Percentiles rank a stretch among this genome's conserved stretches.
Evolutionary conservation across 2,113 vertebrate genomes (phyloP).

Genomic region (Erythrocebus patas): DNA sequence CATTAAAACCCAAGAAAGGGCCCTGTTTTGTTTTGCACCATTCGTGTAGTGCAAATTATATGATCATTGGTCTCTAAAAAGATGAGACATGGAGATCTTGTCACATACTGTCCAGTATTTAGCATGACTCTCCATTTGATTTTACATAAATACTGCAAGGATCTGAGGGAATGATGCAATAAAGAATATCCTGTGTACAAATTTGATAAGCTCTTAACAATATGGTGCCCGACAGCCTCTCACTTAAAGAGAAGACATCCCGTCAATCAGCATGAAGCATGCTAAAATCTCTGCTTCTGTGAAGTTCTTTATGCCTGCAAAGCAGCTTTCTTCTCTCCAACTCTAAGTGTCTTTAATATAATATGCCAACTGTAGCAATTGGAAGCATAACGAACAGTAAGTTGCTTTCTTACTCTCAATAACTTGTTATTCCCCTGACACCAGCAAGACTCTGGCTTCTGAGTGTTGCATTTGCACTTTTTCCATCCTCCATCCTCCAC

Average conservation of each 20-base stretch:
- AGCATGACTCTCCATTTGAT: background rate
- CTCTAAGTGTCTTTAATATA: conserved; percentile 68
- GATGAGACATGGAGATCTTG: background rate
- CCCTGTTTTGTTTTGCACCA: background rate
- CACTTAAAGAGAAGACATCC: conserved; percentile 61
- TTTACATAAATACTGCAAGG: background rate
- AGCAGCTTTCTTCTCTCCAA: conserved; percentile 53
- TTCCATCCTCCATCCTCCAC: background rate
- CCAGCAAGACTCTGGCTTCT: background rate
- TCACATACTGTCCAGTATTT: background rate
- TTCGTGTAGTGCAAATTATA: background rate
- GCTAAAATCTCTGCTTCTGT: background rate
- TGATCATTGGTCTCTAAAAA: background rate
- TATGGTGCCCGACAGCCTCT: conserved; percentile 71
- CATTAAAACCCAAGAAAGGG: background rate
- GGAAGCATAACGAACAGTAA: conserved; percentile 44
- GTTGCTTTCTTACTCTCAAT: conserved; percentile 42
- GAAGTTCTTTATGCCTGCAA: conserved; percentile 51
- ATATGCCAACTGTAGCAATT: conserved; percentile 48
- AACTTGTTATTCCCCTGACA: conserved; percentile 36
- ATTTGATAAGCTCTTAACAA: conserved; percentile 75
- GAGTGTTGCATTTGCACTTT: background rate
- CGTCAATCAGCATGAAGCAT: conserved; percentile 59
- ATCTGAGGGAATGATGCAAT: conserved; percentile 57
- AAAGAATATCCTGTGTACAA: conserved; percentile 63